Evolutionary conservation across 2,888 invertebrate genomes (phyloP).

Genomic region (Sylvicola fuscatus): DNA sequence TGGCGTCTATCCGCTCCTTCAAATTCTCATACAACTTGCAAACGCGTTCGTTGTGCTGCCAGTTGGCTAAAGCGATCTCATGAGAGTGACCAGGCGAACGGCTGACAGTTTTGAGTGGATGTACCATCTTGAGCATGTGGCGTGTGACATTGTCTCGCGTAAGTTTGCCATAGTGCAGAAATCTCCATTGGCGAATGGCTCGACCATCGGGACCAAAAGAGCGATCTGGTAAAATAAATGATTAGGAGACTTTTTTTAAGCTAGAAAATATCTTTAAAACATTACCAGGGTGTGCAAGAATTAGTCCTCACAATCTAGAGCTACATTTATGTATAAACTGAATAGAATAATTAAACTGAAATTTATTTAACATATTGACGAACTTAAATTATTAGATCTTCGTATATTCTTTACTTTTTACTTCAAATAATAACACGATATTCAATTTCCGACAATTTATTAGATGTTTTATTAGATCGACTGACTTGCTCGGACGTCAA

Average conservation of each 20-base stretch:
- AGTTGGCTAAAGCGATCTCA: slow-evolving; percentile 34
- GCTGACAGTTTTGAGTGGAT: slow-evolving; percentile 68
- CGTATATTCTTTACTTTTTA: no score
- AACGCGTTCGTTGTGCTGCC: slow-evolving; percentile 67
- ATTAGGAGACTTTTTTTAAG: slow-evolving; percentile 21
- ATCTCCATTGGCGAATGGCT: slow-evolving; percentile 84
- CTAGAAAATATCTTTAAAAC: slow-evolving; percentile 3
- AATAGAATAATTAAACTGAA: no score
- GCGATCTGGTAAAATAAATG: slow-evolving; percentile 29
- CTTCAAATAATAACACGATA: no score
- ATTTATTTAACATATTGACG: no score
- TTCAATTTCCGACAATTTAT: no score
- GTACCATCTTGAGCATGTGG: slow-evolving; percentile 80
- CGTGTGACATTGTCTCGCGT: slow-evolving; percentile 79
- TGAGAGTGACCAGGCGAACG: slow-evolving; percentile 53
- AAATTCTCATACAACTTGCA: slow-evolving; percentile 58
- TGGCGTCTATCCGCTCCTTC: slow-evolving; percentile 55
- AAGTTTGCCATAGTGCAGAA: slow-evolving; percentile 86
- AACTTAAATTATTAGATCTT: no score
- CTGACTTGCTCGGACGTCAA: no score
- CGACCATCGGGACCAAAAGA: slow-evolving; percentile 66
- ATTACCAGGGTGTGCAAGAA: slow-evolving; percentile 73
- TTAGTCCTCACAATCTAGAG: slow-evolving; percentile 87
- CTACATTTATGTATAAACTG: no score
- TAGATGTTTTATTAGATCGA: no score